These are phyloP conservation scores for Paraescarpia echinospica DNA, from an alignment of 1,140 invertebrate species.

Conservation along the genomic window DNA sequence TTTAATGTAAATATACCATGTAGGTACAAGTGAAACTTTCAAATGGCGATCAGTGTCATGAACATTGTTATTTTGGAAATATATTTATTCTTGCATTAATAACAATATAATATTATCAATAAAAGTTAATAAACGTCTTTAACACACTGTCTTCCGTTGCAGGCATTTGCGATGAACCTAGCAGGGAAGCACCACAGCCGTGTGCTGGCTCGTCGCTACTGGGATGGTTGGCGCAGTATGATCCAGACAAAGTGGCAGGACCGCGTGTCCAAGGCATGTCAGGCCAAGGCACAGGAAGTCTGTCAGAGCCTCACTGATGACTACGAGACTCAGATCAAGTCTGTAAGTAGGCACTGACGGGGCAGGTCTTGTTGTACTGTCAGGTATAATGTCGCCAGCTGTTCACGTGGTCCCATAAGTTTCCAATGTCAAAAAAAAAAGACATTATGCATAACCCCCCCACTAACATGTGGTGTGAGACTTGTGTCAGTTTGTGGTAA, in stretches of 20 bases:
- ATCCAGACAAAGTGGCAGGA: slow-evolving; percentile 48
- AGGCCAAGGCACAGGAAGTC: slow-evolving; percentile 55
- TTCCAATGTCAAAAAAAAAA: too few species aligned
- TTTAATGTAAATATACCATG: too few species aligned
- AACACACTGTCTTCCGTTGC: neutral
- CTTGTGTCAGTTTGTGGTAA: too few species aligned
- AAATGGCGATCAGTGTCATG: too few species aligned
- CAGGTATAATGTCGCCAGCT: neutral
- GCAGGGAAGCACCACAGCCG: slow-evolving; percentile 43
- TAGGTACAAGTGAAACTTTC: too few species aligned
- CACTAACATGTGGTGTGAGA: too few species aligned
- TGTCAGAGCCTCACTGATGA: slow-evolving; percentile 52
- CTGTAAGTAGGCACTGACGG: slow-evolving; percentile 35
- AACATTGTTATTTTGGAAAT: too few species aligned
- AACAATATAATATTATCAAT: too few species aligned
- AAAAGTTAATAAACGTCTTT: too few species aligned
- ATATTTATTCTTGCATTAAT: too few species aligned
- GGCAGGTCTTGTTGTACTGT: neutral
- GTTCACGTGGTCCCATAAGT: neutral
- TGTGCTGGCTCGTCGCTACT: slow-evolving; percentile 39
- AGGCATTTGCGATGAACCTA: slow-evolving; percentile 41
- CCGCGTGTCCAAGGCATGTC: slow-evolving; percentile 53
- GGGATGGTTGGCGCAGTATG: slow-evolving; percentile 48
- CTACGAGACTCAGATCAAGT: slow-evolving; percentile 50
- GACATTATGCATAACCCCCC: too few species aligned